Evolutionary conservation across 2,888 invertebrate genomes (phyloP).

Genomic region (Cremastinae sp.): DNA sequence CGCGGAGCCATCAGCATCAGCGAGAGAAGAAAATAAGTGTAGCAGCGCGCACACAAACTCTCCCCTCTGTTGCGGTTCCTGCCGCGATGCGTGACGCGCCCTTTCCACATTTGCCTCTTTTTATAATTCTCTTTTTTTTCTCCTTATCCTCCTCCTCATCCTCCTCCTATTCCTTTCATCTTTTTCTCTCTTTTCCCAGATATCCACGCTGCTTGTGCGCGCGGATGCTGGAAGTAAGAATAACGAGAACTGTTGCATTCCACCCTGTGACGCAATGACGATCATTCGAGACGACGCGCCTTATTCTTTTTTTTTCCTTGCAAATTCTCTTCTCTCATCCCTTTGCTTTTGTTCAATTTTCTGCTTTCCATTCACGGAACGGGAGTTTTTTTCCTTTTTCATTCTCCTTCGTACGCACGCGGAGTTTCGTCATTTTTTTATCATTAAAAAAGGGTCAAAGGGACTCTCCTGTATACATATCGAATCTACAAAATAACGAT

Average conservation of each 20-base stretch:
- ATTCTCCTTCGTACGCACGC: no score
- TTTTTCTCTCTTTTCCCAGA: conserved; percentile 19
- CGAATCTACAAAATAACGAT: no score
- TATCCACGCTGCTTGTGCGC: conserved; percentile 26
- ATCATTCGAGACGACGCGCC: conserved; percentile 10
- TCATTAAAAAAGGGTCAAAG: background rate
- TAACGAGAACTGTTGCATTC: conserved; percentile 39
- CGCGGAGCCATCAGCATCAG: conserved; percentile 35
- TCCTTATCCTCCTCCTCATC: no score
- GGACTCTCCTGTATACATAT: no score
- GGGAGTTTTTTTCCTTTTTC: no score
- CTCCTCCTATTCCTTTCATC: conserved; percentile 42
- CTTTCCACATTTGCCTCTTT: no score
- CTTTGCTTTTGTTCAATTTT: no score
- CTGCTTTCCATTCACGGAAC: no score
- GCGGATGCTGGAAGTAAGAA: conserved; percentile 28
- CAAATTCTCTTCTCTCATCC: no score
- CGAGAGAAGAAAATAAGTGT: conserved; percentile 43
- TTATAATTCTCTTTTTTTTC: no score
- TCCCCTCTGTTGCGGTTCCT: conserved; percentile 29
- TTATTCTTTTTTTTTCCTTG: background rate
- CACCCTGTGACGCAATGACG: conserved; percentile 14
- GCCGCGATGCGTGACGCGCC: conserved; percentile 1
- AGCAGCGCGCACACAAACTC: conserved; percentile 39
- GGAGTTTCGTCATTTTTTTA: background rate